Evolutionary conservation across 1,140 invertebrate species (phyloP).

Genomic region (Chrysomallon squamiferum): DNA sequence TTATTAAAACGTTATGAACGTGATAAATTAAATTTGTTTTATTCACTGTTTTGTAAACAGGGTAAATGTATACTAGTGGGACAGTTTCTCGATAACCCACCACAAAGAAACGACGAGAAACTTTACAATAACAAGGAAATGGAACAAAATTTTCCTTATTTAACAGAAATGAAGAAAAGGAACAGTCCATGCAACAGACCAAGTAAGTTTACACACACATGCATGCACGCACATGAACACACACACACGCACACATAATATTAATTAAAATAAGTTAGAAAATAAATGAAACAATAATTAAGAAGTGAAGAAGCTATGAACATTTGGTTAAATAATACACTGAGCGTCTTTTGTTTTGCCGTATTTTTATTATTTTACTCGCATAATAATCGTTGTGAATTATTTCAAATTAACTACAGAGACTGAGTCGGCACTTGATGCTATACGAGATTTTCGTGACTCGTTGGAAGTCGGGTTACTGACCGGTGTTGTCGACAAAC

Average conservation of each 20-base stretch:
- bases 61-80: background rate
- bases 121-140: background rate
- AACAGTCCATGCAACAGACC: background rate
- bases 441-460: background rate
- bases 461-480: conserved; percentile 15
- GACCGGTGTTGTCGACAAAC: conserved; percentile 4
- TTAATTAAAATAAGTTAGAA: too few relatives aligned
- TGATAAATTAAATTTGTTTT: too few relatives aligned
- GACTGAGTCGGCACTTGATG: background rate
- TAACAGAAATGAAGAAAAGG: background rate
- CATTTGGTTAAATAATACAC: too few relatives aligned
- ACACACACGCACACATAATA: too few relatives aligned
- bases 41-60: background rate
- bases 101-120: too few relatives aligned
- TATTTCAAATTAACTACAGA: conserved; percentile 3
- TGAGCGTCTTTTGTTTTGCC: too few relatives aligned
- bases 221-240: background rate
- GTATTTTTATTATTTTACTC: too few relatives aligned
- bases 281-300: too few relatives aligned
- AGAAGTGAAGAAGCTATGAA: too few relatives aligned
- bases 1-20: too few relatives aligned
- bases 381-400: too few relatives aligned
- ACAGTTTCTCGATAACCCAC: background rate
- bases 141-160: background rate
- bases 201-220: background rate